phyloP scores from a whole-genome alignment of 2,113 vertebrate genomes.

The Scophthalmus maximus region DNA sequence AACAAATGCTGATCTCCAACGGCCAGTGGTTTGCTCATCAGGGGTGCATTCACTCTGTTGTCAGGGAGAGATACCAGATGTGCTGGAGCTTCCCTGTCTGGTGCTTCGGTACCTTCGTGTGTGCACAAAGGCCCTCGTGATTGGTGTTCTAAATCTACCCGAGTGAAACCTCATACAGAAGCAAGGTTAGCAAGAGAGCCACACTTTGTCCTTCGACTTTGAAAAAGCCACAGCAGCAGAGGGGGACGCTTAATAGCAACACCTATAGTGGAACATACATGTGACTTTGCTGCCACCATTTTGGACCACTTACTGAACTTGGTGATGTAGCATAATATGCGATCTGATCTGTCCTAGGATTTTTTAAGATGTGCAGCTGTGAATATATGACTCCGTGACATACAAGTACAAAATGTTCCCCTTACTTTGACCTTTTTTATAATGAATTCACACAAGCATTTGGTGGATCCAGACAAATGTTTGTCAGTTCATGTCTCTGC shows the following conservation, averaged over 20 bases:
- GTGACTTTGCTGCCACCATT: slow-evolving; percentile 48
- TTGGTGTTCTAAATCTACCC: slow-evolving; percentile 1
- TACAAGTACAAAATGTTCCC: not conserved
- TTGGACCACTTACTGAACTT: slow-evolving; percentile 27
- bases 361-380: not conserved
- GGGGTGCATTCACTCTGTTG: slow-evolving; percentile 41
- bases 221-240: slow-evolving; percentile 44
- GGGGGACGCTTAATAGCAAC: slow-evolving; percentile 23
- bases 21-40: slow-evolving; percentile 27
- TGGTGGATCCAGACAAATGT: slow-evolving; percentile 34
- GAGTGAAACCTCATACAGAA: slow-evolving; percentile 25
- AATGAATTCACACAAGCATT: slow-evolving; percentile 8
- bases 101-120: not conserved
- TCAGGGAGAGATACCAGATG: slow-evolving; percentile 58
- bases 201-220: slow-evolving; percentile 49
- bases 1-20: slow-evolving; percentile 59
- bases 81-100: slow-evolving; percentile 49
- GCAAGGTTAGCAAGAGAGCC: slow-evolving; percentile 9
- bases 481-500: slow-evolving; percentile 18
- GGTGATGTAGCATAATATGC: not conserved
- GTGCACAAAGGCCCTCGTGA: not conserved
- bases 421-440: not conserved
- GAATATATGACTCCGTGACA: not conserved
- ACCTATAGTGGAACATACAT: slow-evolving; percentile 56
- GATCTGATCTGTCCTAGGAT: slow-evolving; percentile 2